Evolutionary conservation across 2,113 vertebrate species (phyloP).

Genomic region (Colossoma macropomum): DNA sequence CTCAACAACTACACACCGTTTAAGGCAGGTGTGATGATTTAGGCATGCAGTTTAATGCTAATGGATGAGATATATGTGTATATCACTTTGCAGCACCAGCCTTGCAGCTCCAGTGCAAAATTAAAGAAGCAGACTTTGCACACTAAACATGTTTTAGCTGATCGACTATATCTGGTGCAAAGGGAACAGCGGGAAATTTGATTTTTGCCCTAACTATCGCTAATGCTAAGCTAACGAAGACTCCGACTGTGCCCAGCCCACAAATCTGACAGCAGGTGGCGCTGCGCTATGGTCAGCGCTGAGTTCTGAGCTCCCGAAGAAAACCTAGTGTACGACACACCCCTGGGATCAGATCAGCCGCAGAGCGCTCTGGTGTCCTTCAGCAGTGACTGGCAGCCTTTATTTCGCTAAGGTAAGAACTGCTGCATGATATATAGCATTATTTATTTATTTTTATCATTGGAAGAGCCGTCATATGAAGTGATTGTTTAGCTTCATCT

Average conservation of each 20-base stretch:
- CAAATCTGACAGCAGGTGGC: not conserved
- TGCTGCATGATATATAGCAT: not conserved
- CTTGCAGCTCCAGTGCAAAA: no score
- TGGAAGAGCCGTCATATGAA: no score
- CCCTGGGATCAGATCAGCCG: not conserved
- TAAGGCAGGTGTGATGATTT: no score
- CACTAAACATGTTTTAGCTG: no score
- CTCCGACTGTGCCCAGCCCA: not conserved
- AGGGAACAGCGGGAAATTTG: no score
- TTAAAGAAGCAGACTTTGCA: no score
- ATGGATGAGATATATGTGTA: not conserved
- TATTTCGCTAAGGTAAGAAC: not conserved
- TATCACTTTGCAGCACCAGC: not conserved
- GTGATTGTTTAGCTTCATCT: no score
- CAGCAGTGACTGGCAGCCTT: not conserved
- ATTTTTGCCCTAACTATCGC: not conserved
- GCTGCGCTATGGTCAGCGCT: not conserved
- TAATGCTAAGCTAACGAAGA: not conserved
- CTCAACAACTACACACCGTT: no score
- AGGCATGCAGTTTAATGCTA: not conserved
- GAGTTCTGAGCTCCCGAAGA: not conserved
- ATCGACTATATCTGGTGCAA: no score
- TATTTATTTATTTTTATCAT: not conserved
- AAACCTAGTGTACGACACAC: not conserved
- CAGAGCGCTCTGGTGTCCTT: not conserved